These are phyloP conservation scores for Sorex araneus DNA, from an alignment of 2,113 vertebrate species.

Conservation along the genomic window DNA sequence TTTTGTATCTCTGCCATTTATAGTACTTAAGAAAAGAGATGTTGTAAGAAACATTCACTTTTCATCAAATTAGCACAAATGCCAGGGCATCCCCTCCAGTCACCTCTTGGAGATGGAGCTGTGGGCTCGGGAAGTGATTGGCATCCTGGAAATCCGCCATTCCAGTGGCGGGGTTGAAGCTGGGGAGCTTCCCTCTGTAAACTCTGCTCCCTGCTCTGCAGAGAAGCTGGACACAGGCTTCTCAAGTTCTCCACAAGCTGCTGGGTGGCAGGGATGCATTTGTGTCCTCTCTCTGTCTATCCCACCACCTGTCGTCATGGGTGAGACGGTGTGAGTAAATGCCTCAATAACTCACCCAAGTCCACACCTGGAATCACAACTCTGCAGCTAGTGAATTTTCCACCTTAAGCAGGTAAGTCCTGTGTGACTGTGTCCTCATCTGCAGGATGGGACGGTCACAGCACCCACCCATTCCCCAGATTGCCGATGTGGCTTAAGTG, in stretches of 20 bases:
- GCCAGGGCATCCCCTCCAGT: not conserved
- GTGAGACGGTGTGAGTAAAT: not conserved
- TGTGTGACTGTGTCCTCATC: not conserved
- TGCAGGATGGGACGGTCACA: constrained; percentile 20
- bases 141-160: not conserved
- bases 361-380: not conserved
- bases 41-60: not conserved
- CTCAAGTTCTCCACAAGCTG: not conserved
- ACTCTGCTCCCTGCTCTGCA: not conserved
- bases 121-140: not conserved
- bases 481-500: not conserved
- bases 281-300: not conserved
- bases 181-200: not conserved
- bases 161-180: not conserved
- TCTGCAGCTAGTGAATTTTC: not conserved
- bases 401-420: not conserved
- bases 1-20: not conserved
- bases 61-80: not conserved
- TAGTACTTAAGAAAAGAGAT: no score
- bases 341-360: not conserved
- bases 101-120: not conserved
- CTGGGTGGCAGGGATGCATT: not conserved
- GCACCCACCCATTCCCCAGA: not conserved
- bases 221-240: not conserved
- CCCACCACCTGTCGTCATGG: not conserved